phyloP scores from a whole-genome alignment of 2,888 invertebrate species.

The Gisinianus flammeolus region DNA sequence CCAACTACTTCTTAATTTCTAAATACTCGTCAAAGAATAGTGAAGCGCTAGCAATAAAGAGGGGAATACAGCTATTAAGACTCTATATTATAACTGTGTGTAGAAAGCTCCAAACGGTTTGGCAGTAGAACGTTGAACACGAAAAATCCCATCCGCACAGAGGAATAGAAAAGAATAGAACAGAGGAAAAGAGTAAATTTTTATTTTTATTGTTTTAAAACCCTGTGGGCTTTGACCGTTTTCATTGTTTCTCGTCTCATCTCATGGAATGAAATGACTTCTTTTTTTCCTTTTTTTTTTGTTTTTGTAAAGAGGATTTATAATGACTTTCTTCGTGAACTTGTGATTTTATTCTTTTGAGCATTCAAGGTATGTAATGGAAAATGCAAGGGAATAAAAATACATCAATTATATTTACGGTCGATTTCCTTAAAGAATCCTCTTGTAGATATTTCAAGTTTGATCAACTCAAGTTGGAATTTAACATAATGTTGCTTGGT shows the following conservation, averaged over 20 bases:
- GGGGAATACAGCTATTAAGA: neutral
- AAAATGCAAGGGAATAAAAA: neutral
- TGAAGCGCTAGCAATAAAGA: neutral
- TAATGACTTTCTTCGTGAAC: slow-evolving; percentile 10
- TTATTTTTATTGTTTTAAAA: slow-evolving; percentile 5
- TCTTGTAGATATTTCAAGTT: too few species aligned
- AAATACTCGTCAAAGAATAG: neutral
- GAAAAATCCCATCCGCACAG: too few species aligned
- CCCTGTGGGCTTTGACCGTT: slow-evolving; percentile 1
- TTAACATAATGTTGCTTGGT: too few species aligned
- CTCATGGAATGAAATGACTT: neutral
- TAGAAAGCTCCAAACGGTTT: neutral
- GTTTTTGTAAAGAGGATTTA: too few species aligned
- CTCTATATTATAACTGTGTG: neutral
- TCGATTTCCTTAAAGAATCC: neutral
- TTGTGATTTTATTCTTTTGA: neutral
- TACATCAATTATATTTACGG: neutral
- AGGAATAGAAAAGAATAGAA: neutral
- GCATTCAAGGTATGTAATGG: slow-evolving; percentile 1
- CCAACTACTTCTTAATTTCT: neutral
- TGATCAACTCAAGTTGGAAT: too few species aligned
- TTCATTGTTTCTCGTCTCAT: neutral
- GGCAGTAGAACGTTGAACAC: too few species aligned
- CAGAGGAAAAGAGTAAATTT: neutral
- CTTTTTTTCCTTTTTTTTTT: slow-evolving; percentile 1